Evolutionary conservation across 1,140 invertebrate species (phyloP), one percentile per base, ranked within the genome.

Genomic region (Babylonia areolata): DNA sequence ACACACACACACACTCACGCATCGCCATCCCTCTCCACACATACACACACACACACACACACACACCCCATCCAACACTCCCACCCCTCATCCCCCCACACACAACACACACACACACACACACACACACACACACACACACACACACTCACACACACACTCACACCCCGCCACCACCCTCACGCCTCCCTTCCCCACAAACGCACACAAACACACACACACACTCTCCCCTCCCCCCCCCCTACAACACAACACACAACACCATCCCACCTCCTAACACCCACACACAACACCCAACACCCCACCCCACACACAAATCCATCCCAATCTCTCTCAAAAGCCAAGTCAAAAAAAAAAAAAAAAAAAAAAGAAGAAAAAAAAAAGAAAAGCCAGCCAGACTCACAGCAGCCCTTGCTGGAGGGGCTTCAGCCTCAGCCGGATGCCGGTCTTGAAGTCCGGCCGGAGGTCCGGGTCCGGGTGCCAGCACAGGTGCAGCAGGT

Each of bases 401-500:
- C 39, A 88, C 87, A 88, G 40, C 3, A 73, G 83, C 35, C 51
- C 81, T 58, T 88, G 87, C 54, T 88, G 87, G 31, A 86, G 79
- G 23, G 87, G 87, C 39, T 88, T 86, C 40, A 88, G 85, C 35
- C 54, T 73, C 23, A 75, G 42, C 17, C 87, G 79, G 75, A 88
- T 88, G 64, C 73, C 46, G 77, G 85, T 90, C 87, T 93, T 94
- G 86, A 95, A 95, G 73, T 95, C 94, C 0, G 94, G 94, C 78
- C 95, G 87, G 35, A 87, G 85, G 11, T 94, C 92, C 1, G 94
- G 94, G 82, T 92, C 88, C 79, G 95, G 93, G 39, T 86, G 77
- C 95, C 94, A 95, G 81, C 95, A 95, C 28, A 93, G 91, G 20
- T 88, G 77, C 42, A 94, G 92, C 51, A 92, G 91, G 23, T 88